Evolutionary conservation across 2,113 vertebrate species (phyloP).

Genomic region (Nycticryphes semicollaris): DNA sequence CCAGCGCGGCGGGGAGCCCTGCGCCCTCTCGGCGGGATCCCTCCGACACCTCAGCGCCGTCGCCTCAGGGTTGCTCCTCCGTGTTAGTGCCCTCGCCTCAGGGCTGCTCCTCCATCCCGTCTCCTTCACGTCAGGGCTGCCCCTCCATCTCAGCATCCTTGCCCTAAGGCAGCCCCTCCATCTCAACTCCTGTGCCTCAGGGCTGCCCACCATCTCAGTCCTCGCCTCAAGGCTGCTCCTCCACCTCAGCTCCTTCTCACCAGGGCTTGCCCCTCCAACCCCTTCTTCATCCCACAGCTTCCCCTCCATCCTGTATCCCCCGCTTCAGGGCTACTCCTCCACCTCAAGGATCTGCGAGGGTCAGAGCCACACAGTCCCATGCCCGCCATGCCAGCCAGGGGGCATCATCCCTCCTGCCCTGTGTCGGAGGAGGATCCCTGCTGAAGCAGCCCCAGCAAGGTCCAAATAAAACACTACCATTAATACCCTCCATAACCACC

Average conservation of each 20-base stretch:
- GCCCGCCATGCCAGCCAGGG: fast-evolving
- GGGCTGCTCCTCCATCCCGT: neutral
- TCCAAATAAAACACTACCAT: neutral
- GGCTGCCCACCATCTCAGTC: neutral
- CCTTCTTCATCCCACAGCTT: neutral
- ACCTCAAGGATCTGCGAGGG: fast-evolving
- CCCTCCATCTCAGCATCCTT: fast-evolving
- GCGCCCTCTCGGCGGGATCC: neutral
- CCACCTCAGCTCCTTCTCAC: fast-evolving
- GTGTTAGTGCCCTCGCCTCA: too few relatives aligned
- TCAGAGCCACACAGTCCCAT: fast-evolving
- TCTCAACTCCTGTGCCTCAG: fast-evolving
- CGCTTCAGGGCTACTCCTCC: neutral
- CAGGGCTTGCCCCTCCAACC: neutral
- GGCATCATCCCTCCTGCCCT: neutral
- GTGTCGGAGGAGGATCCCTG: fast-evolving
- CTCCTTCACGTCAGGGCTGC: neutral
- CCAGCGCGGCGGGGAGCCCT: neutral
- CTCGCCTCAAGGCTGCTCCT: neutral
- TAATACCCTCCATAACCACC: neutral
- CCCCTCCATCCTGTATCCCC: neutral
- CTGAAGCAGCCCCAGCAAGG: neutral
- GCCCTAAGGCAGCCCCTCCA: too few relatives aligned
- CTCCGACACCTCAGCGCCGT: neutral
- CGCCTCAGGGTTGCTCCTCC: neutral